Evolutionary conservation across 2,888 invertebrate genomes (phyloP).

Genomic region (Periphyllus acericola): DNA sequence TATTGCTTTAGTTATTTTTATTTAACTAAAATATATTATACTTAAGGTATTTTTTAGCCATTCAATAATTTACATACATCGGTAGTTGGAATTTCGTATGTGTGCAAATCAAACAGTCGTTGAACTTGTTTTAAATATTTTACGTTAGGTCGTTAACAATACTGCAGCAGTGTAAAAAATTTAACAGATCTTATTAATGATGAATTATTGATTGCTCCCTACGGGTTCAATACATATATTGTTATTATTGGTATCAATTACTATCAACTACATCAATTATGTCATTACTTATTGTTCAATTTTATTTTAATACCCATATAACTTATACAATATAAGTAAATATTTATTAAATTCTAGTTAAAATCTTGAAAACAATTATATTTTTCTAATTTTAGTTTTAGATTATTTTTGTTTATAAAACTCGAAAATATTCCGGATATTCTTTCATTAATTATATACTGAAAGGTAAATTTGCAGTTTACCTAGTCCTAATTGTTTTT

Average conservation of each 20-base stretch:
- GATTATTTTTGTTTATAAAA: no score
- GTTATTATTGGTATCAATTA: not conserved
- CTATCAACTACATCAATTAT: not conserved
- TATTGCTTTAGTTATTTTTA: not conserved
- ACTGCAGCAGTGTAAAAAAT: not conserved
- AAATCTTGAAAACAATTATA: no score
- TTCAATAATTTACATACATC: conserved; percentile 27
- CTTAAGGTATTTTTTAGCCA: not conserved
- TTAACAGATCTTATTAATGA: conserved; percentile 15
- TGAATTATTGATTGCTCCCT: not conserved
- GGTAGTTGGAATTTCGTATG: conserved; percentile 18
- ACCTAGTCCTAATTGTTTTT: no score
- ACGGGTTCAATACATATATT: not conserved
- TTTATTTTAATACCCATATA: not conserved
- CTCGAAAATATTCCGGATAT: no score
- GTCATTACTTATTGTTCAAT: not conserved
- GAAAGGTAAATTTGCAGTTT: no score
- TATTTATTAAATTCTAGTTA: no score
- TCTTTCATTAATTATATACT: no score
- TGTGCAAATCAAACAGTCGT: conserved; percentile 35
- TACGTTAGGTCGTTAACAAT: conserved; percentile 11
- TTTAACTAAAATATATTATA: conserved; percentile 6
- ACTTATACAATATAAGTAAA: no score
- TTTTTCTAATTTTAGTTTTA: no score
- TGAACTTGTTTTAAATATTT: conserved; percentile 33